Evolutionary conservation across 2,888 invertebrate species (phyloP).

Genomic region (Tachina fera): DNA sequence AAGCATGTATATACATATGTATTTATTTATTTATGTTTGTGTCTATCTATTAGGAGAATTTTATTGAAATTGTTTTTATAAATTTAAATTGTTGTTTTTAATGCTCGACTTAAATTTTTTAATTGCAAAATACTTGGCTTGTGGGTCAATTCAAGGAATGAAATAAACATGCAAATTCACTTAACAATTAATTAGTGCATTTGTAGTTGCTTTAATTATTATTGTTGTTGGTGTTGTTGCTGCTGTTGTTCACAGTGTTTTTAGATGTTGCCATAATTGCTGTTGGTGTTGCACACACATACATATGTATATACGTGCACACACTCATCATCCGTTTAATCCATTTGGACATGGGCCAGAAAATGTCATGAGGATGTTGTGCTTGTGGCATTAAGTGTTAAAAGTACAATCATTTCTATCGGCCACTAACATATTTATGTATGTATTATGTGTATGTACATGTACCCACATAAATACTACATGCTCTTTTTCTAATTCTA

Average conservation of each 20-base stretch:
- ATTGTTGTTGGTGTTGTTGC: constrained; percentile 40
- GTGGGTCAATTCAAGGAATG: constrained; percentile 64
- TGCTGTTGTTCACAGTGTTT: constrained; percentile 25
- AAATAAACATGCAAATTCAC: constrained; percentile 71
- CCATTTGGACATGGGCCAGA: constrained; percentile 70
- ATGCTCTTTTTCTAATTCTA: not conserved
- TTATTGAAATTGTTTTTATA: constrained; percentile 53
- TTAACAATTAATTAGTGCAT: constrained; percentile 68
- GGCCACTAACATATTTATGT: constrained; percentile 14
- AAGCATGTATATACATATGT: too few relatives aligned
- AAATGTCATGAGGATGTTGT: constrained; percentile 66
- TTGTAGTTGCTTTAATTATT: constrained; percentile 56
- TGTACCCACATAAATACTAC: not conserved
- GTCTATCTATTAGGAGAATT: not conserved
- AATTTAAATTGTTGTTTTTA: constrained; percentile 39
- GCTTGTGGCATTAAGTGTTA: constrained; percentile 70
- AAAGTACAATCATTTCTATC: constrained; percentile 64
- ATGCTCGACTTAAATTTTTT: constrained; percentile 2
- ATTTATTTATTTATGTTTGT: not conserved
- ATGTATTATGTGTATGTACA: not conserved
- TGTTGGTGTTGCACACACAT: constrained; percentile 29
- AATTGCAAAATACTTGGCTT: constrained; percentile 62
- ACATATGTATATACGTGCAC: not conserved
- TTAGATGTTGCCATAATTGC: constrained; percentile 34
- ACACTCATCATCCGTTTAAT: constrained; percentile 29